Conservation (phyloP, 2,113 vertebrate genomes). For the Brachypteracias leptosomus region DNA sequence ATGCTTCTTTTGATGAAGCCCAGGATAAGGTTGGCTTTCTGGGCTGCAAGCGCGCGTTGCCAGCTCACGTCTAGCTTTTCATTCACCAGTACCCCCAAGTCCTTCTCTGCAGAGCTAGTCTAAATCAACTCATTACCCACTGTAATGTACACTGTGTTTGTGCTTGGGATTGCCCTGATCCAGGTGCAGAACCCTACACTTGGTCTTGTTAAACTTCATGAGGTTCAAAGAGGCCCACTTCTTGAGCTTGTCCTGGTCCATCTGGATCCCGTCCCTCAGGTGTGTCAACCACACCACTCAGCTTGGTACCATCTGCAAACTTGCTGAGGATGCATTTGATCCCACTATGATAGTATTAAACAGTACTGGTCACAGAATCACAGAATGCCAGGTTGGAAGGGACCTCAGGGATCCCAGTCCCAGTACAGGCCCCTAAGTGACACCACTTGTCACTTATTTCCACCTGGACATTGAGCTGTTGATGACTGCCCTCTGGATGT, state of each 20-base stretch:
- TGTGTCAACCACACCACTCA: accelerated
- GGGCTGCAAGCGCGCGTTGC: not conserved
- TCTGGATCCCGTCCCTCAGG: not conserved
- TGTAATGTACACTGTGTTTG: too few relatives aligned
- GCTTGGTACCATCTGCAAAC: not conserved
- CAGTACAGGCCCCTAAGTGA: accelerated
- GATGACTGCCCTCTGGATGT: not conserved
- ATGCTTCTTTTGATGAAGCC: accelerated
- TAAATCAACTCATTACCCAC: not conserved
- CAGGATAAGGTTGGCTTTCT: not conserved
- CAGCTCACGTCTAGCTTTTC: not conserved
- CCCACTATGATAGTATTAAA: not conserved
- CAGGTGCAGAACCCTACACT: not conserved
- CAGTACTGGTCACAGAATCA: too few relatives aligned
- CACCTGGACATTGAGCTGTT: not conserved
- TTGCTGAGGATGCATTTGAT: accelerated
- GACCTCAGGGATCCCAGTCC: too few relatives aligned
- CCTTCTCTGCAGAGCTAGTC: not conserved
- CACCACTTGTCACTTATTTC: not conserved
- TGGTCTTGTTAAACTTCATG: not conserved
- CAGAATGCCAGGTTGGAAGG: too few relatives aligned
- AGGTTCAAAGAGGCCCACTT: not conserved
- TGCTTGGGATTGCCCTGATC: not conserved
- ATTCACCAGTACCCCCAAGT: not conserved
- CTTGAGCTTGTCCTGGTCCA: not conserved